Evolutionary conservation across 2,113 vertebrate species (phyloP).

Genomic region (Lepidothrix coronata): DNA sequence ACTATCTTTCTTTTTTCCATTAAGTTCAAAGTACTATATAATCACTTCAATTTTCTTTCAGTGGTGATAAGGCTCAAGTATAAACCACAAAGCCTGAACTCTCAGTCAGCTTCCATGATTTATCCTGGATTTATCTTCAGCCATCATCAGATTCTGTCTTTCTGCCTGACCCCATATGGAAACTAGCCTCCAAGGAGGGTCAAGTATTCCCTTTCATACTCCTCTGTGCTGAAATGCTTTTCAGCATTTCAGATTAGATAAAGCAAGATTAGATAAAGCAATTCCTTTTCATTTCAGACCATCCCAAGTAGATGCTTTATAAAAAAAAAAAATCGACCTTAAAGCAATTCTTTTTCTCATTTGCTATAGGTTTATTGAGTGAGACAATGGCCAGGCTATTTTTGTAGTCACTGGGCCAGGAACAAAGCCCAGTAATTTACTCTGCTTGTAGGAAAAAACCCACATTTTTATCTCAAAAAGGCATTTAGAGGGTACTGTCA

Average conservation of each 20-base stretch:
- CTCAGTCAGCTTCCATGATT: neutral
- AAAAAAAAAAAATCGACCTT: slow-evolving; percentile 36
- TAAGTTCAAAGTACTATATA: slow-evolving; percentile 57
- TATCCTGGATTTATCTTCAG: slow-evolving; percentile 33
- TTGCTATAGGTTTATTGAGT: neutral
- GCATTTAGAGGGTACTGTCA: neutral
- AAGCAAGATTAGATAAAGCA: slow-evolving; percentile 60
- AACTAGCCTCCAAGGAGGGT: slow-evolving; percentile 10
- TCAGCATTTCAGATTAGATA: too few species aligned
- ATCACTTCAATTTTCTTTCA: slow-evolving; percentile 54
- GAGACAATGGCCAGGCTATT: neutral
- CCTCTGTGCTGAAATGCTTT: slow-evolving; percentile 43
- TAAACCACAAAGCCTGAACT: neutral
- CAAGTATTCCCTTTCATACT: slow-evolving; percentile 9
- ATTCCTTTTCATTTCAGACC: slow-evolving; percentile 55
- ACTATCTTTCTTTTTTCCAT: slow-evolving; percentile 22
- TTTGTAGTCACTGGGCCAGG: neutral
- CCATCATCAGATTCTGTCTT: slow-evolving; percentile 32
- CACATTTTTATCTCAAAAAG: neutral
- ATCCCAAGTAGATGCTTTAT: slow-evolving; percentile 29
- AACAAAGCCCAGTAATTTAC: slow-evolving; percentile 24
- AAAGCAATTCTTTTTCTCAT: slow-evolving; percentile 42
- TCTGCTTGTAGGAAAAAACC: neutral
- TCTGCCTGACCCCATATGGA: slow-evolving; percentile 12
- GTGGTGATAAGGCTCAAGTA: neutral